Percentiles rank a stretch among this genome's conserved stretches.
Conservation (phyloP, 2,113 vertebrate genomes). For the Sorex araneus region DNA sequence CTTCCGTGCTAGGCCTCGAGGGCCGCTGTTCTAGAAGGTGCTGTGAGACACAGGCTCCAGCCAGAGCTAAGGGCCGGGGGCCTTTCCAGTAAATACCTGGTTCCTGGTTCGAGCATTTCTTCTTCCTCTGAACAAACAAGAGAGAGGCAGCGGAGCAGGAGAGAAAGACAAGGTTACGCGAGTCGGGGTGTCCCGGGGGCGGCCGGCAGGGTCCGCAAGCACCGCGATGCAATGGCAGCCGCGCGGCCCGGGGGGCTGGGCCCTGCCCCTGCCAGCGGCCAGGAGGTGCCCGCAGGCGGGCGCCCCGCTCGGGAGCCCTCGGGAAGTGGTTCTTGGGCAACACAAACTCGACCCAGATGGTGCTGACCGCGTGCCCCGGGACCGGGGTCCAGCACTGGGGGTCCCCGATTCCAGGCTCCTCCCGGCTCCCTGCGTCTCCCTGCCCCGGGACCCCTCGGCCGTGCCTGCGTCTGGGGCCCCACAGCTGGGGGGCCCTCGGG, state of each 20-base stretch:
- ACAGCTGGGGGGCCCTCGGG: no score
- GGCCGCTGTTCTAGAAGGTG: not conserved
- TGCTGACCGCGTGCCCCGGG: not conserved
- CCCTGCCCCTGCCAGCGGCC: not conserved
- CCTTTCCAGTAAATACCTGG: constrained; percentile 94
- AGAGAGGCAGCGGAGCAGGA: constrained; percentile 92
- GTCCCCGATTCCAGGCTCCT: not conserved
- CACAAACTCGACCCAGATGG: not conserved
- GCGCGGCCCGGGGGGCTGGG: not conserved
- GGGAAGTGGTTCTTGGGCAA: not conserved
- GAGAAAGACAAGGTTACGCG: constrained; percentile 93
- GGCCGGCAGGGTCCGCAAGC: constrained; percentile 89
- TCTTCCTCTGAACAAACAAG: constrained; percentile 96
- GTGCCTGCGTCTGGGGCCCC: no score
- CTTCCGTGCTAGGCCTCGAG: not conserved
- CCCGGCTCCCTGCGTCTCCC: not conserved
- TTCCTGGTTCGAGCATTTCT: constrained; percentile 98
- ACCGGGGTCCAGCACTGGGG: not conserved
- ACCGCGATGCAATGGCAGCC: constrained; percentile 90
- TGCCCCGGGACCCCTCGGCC: not conserved
- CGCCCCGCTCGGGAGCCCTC: not conserved
- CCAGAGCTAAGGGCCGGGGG: not conserved
- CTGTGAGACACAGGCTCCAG: constrained; percentile 33
- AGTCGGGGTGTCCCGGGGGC: constrained; percentile 93
- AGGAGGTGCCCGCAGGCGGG: not conserved